phyloP scores from a whole-genome alignment of 2,797 vertebrate genomes.

The Pipistrellus kuhlii region DNA sequence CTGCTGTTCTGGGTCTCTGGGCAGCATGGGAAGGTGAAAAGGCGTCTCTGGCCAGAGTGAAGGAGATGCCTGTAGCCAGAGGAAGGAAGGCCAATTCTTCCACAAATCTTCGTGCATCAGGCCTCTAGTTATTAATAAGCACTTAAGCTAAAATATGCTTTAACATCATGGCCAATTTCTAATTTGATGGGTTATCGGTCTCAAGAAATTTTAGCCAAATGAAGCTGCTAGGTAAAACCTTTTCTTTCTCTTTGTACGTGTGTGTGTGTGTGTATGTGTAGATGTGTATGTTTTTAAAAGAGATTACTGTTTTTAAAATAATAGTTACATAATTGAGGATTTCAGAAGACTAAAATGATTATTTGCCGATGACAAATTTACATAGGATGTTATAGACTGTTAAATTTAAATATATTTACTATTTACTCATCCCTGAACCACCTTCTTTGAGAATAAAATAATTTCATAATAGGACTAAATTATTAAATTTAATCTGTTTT shows the following conservation, averaged over 20 bases:
- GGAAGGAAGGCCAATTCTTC: too few relatives aligned
- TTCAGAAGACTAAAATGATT: constrained; percentile 15
- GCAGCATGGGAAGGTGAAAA: too few relatives aligned
- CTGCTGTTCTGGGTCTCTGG: too few relatives aligned
- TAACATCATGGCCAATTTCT: constrained; percentile 1
- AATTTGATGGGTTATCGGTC: neutral
- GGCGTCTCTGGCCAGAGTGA: too few relatives aligned
- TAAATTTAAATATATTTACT: neutral
- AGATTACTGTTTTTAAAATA: neutral
- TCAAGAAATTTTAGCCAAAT: constrained; percentile 39
- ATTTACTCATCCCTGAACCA: neutral
- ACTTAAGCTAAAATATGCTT: constrained; percentile 12
- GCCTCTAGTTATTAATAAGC: neutral
- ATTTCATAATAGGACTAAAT: neutral
- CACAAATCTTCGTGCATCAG: too few relatives aligned
- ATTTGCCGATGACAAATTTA: neutral
- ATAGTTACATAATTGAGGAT: neutral
- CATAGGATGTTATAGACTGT: neutral
- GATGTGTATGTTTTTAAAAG: neutral
- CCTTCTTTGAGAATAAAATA: constrained; percentile 32
- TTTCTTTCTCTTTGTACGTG: neutral
- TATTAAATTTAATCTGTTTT: neutral
- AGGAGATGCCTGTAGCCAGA: too few relatives aligned
- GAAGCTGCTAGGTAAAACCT: constrained; percentile 11
- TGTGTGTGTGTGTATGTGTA: neutral